Base-by-base conservation (phyloP, 2,888 invertebrate genomes). In the Phlogophora meticulosa region DNA sequence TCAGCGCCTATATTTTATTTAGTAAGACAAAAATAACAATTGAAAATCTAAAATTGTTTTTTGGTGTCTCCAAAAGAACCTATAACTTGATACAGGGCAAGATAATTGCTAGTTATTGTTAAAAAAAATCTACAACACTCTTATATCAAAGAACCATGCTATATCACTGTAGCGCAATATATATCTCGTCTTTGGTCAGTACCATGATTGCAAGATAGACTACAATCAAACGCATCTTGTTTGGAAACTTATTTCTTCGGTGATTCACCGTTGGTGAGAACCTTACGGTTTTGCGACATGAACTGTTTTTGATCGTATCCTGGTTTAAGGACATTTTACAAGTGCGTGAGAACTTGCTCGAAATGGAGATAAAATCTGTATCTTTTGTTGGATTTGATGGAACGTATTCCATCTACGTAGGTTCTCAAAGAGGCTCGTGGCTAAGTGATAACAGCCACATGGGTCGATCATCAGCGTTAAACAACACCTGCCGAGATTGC, bases 111-210 rank as follows among this genome's bases (percentile, higher is more conserved):
- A n/a, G 32, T 55, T n/a, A 63, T 60, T 68, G 56, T 65, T 57
- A n/a, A n/a, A 38, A 46, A 53, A 62, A 51, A 11, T 20, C 46
- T 11, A 63, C 45, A 38, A 3, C 4, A 17, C n/a, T 4, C 34
- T 34, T 66, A n/a, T 56, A 40, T 51, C 42, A 52, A 40, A 48
- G 40, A 36, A 13, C 59, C 24, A 20, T 56, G 36, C 51, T n/a
- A n/a, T n/a, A n/a, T n/a, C n/a, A n/a, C n/a, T n/a, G n/a, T n/a
- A n/a, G n/a, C n/a, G n/a, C n/a, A n/a, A n/a, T 7, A 74, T 60
- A 51, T 60, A 46, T 64, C 46, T 69, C 48, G 60, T 73, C 53
- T 49, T 46, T 45, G 68, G 56, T 60, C 67, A 78, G 60, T 73
- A 64, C 53, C n/a, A 32, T 15, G 52, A 17, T 70, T 70, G 17